These are phyloP conservation scores for Bombus pascuorum DNA, from an alignment of 1,140 invertebrate species.

Conservation along the genomic window DNA sequence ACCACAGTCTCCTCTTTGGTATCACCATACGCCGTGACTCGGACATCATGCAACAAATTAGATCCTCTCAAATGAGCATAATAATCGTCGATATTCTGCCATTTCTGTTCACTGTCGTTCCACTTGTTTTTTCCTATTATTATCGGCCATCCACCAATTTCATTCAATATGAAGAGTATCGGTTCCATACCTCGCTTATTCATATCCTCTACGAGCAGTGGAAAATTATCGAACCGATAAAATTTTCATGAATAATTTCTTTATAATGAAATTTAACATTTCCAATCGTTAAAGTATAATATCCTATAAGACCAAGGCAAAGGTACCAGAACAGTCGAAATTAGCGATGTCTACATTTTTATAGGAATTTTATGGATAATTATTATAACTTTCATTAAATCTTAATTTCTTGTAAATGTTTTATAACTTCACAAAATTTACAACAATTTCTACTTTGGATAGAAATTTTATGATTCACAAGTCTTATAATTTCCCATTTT, in stretches of 20 bases:
- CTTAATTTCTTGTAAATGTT: background rate
- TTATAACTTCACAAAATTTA: background rate
- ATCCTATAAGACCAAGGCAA: too few relatives aligned
- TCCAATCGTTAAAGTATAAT: background rate
- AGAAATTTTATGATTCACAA: background rate
- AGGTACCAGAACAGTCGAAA: too few relatives aligned
- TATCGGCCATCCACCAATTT: constrained; percentile 16
- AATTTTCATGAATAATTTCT: background rate
- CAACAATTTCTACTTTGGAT: background rate
- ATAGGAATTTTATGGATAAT: too few relatives aligned
- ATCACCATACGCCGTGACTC: background rate
- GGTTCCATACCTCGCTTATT: background rate
- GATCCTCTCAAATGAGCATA: constrained; percentile 1
- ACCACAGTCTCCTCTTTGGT: background rate
- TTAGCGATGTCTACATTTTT: too few relatives aligned
- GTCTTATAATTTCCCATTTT: background rate
- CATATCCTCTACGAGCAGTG: background rate
- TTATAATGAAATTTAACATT: background rate
- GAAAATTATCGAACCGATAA: background rate
- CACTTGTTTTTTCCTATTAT: background rate
- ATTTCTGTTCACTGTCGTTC: background rate
- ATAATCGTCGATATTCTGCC: constrained; percentile 25
- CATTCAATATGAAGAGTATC: background rate
- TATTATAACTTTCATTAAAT: too few relatives aligned
- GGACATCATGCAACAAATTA: constrained; percentile 5